These are phyloP conservation scores for Platypus cylindrus DNA, from an alignment of 2,888 invertebrate genomes.

Conservation along the genomic window DNA sequence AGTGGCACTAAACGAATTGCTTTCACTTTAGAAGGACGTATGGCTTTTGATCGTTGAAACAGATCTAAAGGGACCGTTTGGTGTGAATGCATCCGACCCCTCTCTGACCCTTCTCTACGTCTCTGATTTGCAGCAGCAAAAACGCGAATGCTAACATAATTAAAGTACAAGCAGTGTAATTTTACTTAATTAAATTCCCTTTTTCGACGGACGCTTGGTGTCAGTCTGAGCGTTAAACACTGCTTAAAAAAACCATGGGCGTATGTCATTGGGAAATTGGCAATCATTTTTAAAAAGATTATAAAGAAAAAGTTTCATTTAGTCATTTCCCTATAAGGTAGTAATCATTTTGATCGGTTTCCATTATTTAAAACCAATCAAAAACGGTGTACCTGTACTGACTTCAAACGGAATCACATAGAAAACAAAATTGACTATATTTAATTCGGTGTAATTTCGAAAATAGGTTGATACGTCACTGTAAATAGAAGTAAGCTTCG, in stretches of 20 bases:
- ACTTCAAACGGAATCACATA: no score
- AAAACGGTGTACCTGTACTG: no score
- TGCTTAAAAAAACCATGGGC: constrained; percentile 20
- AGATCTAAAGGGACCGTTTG: constrained; percentile 11
- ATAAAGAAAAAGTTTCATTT: no score
- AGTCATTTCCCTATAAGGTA: no score
- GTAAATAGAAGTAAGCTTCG: constrained; percentile 10
- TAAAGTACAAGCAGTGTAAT: constrained; percentile 44
- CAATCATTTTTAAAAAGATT: no score
- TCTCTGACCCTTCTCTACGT: constrained; percentile 18
- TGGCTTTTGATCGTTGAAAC: constrained; percentile 17
- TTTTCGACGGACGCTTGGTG: constrained; percentile 30
- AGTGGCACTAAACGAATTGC: constrained; percentile 9
- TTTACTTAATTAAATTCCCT: constrained; percentile 45
- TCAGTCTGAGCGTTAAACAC: constrained; percentile 15
- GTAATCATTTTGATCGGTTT: no score
- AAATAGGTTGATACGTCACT: constrained; percentile 9
- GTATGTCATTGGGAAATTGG: no score
- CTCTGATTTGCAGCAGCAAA: constrained; percentile 29
- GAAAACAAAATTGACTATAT: no score
- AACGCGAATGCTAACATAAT: constrained; percentile 42
- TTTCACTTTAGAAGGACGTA: constrained; percentile 7
- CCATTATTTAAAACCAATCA: no score
- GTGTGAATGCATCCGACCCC: constrained; percentile 8
- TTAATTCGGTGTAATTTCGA: background rate